Evolutionary conservation across 2,797 vertebrate genomes (phyloP), one percentile per base, ranked within the genome.

Genomic region (Morus bassanus): DNA sequence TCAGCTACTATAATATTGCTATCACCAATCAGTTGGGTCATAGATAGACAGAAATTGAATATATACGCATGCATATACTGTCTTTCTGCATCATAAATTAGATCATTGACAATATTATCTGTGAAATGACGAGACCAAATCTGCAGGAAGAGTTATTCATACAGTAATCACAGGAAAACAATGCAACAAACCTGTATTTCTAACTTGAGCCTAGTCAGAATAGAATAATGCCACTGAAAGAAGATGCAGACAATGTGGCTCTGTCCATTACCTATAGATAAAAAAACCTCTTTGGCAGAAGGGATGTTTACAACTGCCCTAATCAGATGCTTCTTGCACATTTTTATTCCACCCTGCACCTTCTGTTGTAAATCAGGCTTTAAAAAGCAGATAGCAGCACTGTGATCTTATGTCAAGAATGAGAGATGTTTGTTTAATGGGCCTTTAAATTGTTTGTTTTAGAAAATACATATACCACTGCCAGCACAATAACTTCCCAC

Each of bases 371-470:
- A 97, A 97, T 95, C 90, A 96, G 82, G 60, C 61, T 86, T 95
- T 96, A 91, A 96, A 94, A 94, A 95, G 86, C 91, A 95, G 84
- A 91, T 64, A 94, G 86, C 72, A 93, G 78, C 45, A 43, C 46
- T 70, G 45, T 73, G 89, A 93, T 96, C 86, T 90, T 53, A 67
- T 93, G 95, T 96, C 96, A 95, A 82, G 86, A 92, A 90, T 83
- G 85, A 96, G 78, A 92, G 56, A 95, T 94, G 91, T 90, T 97
- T 95, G 86, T 91, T 96, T 97, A 97, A 97, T 93, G 85, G 93
- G 57, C 82, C 91, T 95, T 97, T 93, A 96, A 96, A 95, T 95
- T 59, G 69, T 92, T 96, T 95, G 89, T 35, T 96, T 95, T 92
- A 78, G 50, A 80, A 95, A 95, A 95, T 46, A 73, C 27, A 23